Percentiles rank a stretch among this genome's conserved stretches.
phyloP scores from a whole-genome alignment of 2,888 invertebrate genomes.

The Pilophorus perplexus region DNA sequence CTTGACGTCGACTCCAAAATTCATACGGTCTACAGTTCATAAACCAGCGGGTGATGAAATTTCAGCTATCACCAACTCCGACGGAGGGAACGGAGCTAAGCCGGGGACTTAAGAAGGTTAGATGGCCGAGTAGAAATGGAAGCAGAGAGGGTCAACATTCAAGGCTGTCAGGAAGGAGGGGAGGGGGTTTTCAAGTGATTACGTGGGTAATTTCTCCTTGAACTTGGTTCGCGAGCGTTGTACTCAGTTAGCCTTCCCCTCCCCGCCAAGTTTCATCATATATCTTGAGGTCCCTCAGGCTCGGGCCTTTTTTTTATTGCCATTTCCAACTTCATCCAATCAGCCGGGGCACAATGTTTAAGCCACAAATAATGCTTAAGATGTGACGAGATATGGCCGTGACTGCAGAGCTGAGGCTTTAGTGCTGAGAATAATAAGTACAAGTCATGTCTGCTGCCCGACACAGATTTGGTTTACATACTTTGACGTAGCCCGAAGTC shows the following conservation, averaged over 20 bases:
- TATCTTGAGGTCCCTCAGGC: background rate
- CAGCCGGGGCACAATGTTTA: background rate
- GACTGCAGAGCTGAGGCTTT: too few relatives aligned
- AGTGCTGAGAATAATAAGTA: too few relatives aligned
- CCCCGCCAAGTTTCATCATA: conserved; percentile 8
- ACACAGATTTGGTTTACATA: too few relatives aligned
- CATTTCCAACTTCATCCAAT: background rate
- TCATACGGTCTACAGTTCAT: too few relatives aligned
- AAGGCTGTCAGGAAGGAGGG: conserved; percentile 21
- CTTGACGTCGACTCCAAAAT: too few relatives aligned
- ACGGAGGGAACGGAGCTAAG: background rate
- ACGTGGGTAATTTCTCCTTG: conserved; percentile 32
- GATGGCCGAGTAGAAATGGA: conserved; percentile 24
- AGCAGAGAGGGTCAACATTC: conserved; percentile 31
- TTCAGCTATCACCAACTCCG: too few relatives aligned
- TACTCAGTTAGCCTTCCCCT: conserved; percentile 17
- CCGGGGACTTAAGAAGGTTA: background rate
- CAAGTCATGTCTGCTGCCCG: too few relatives aligned
- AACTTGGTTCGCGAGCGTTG: conserved; percentile 25
- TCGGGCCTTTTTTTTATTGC: background rate
- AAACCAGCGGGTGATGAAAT: too few relatives aligned
- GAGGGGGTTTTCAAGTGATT: too few relatives aligned
- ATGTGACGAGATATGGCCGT: too few relatives aligned
- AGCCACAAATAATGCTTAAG: background rate
- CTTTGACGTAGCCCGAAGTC: too few relatives aligned